Evolutionary conservation across 2,113 vertebrate species (phyloP).

Genomic region (Calyptomena viridis): DNA sequence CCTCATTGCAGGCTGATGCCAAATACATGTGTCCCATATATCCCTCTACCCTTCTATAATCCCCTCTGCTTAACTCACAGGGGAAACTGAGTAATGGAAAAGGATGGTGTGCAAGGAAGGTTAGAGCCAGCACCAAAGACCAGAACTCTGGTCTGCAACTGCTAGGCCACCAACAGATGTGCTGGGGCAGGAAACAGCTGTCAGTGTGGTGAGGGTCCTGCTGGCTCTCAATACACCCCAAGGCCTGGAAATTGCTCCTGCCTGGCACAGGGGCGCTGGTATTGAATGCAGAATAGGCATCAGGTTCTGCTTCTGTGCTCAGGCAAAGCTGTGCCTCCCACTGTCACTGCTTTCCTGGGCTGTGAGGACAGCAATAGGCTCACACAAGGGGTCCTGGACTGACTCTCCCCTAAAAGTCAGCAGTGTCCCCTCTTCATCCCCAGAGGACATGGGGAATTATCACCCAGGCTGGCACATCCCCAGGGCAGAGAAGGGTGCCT

Average conservation of each 20-base stretch:
- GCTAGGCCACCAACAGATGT: neutral
- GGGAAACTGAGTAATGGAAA: neutral
- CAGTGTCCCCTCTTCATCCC: neutral
- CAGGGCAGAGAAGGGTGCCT: neutral
- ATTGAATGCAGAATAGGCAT: neutral
- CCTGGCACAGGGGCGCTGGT: neutral
- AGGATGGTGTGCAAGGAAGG: neutral
- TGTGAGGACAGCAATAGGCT: neutral
- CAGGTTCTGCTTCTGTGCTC: neutral
- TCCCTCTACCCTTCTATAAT: neutral
- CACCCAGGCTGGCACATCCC: neutral
- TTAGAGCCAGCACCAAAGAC: neutral
- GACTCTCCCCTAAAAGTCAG: neutral
- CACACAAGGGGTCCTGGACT: rapidly evolving
- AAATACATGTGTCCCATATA: neutral
- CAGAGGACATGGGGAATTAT: neutral
- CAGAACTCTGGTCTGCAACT: neutral
- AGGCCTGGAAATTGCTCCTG: neutral
- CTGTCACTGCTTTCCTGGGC: neutral
- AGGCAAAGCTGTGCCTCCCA: neutral
- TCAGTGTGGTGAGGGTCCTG: neutral
- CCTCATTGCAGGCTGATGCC: neutral
- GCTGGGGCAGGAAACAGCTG: neutral
- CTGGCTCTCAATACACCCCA: neutral
- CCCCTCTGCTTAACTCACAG: neutral